Conservation (phyloP, 2,797 vertebrate species). For the Strix occidentalis region DNA sequence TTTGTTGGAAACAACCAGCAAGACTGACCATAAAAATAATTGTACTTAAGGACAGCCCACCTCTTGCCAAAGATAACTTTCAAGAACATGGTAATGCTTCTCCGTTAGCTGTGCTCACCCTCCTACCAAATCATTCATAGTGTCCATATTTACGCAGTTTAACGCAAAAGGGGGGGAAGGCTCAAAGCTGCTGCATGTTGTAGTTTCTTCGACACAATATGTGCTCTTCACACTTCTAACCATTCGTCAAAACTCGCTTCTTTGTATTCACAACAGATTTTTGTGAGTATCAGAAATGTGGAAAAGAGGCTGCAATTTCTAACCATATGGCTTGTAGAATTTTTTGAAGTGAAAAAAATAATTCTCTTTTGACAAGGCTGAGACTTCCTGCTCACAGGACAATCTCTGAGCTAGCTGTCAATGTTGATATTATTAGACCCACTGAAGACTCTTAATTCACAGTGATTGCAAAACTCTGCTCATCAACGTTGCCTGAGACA, state of each 20-base stretch:
- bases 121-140: not conserved
- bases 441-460: not conserved
- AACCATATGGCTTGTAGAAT: not conserved
- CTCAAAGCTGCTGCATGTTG: not conserved
- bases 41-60: not conserved
- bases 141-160: not conserved
- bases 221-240: not conserved
- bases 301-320: not conserved
- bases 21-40: not conserved
- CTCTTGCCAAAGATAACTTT: not conserved
- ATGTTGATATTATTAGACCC: not conserved
- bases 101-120: accelerated
- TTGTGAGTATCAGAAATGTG: not conserved
- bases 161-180: accelerated
- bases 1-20: not conserved
- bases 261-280: not conserved
- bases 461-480: not conserved
- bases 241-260: accelerated
- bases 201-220: not conserved
- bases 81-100: not conserved
- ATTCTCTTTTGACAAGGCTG: not conserved
- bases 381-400: not conserved
- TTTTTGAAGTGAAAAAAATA: not conserved
- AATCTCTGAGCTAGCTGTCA: not conserved
- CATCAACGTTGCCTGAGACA: not conserved